Conservation (phyloP, 2,888 invertebrate species). For the Leuctra nigra region DNA sequence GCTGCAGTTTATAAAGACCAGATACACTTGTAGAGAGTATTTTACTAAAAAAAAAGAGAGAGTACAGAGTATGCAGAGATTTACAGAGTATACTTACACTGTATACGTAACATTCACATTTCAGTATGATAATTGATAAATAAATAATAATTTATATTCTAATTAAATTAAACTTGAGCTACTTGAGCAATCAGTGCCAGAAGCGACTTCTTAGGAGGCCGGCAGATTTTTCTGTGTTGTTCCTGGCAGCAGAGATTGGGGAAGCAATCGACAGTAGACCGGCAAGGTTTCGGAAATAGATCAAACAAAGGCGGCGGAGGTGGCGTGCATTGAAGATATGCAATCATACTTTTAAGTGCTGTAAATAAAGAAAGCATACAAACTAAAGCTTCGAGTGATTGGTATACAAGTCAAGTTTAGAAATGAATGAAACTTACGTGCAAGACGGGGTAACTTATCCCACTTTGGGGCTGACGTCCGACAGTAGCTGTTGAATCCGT, state of each 20-base stretch:
- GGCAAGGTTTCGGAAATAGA: slow-evolving; percentile 62
- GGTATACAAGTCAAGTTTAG: too few species aligned
- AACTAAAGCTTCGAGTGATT: background rate
- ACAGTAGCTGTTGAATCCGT: slow-evolving; percentile 58
- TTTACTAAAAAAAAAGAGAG: too few species aligned
- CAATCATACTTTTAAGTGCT: slow-evolving; percentile 37
- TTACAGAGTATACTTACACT: too few species aligned
- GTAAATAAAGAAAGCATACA: too few species aligned
- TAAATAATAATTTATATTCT: too few species aligned
- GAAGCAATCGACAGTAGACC: slow-evolving; percentile 66
- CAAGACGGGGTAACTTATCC: slow-evolving; percentile 48
- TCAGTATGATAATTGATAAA: too few species aligned
- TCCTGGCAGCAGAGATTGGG: slow-evolving; percentile 76
- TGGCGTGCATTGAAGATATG: slow-evolving; percentile 67
- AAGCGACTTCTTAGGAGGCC: slow-evolving; percentile 65
- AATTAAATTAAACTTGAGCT: slow-evolving; percentile 46
- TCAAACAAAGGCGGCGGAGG: slow-evolving; percentile 61
- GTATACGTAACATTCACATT: too few species aligned
- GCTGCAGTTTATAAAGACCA: too few species aligned
- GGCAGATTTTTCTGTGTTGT: slow-evolving; percentile 60
- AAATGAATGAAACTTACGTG: slow-evolving; percentile 38
- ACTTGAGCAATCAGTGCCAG: slow-evolving; percentile 57
- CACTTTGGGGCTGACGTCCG: slow-evolving; percentile 61
- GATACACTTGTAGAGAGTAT: too few species aligned
- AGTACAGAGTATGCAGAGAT: too few species aligned